Base-by-base conservation (phyloP, 92 coral and sea anemone genomes). In the Phymanthus crucifer region DNA sequence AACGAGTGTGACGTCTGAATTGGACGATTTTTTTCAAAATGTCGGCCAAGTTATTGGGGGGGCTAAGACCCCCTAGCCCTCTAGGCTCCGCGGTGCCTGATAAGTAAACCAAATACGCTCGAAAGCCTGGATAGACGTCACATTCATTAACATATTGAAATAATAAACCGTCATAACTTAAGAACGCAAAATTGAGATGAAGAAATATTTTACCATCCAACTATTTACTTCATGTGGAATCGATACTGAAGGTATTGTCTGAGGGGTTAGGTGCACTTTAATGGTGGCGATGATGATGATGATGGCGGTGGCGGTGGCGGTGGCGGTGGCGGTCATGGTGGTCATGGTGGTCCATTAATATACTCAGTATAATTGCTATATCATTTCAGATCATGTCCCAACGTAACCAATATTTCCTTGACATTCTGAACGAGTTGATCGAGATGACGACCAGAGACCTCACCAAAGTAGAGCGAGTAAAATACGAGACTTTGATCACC, bases 381-480 rank as follows among this genome's bases (percentile, higher is more conserved):
- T 38, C 68, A 43, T 29, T 29, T n/a, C 73, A 88, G 68, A 61
- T 61, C 68, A 61, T 61, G 68, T 33, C 68, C 2, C 68, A 93
- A 72, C 88, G 98, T 75, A 96, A 96, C 81, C 95, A 93, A 86
- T 91, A 84, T 80, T 96, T 96, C 87, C 74, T 96, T 79, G 97
- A 87, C 84, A 93, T 96, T 88, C 78, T 96, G 57, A 91, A 93
- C 81, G 98, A 96, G 85, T 82, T 96, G 81, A 96, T 96, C 65
- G 99, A 96, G 46, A 94, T 96, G 78, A 96, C 99, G 29, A 96
- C 99, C 47, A 78, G 91, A 71, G 99, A 96, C 45, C 89, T 96
- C 38, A 96, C 98, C 18, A 96, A 96, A 70, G 93, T 96, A 70
- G 99, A 96, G 57, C 87, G 99, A 50, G 82, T 92, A 75, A 93